These are phyloP conservation scores for Helogale parvula DNA, from an alignment of 2,113 vertebrate species.

Conservation along the genomic window DNA sequence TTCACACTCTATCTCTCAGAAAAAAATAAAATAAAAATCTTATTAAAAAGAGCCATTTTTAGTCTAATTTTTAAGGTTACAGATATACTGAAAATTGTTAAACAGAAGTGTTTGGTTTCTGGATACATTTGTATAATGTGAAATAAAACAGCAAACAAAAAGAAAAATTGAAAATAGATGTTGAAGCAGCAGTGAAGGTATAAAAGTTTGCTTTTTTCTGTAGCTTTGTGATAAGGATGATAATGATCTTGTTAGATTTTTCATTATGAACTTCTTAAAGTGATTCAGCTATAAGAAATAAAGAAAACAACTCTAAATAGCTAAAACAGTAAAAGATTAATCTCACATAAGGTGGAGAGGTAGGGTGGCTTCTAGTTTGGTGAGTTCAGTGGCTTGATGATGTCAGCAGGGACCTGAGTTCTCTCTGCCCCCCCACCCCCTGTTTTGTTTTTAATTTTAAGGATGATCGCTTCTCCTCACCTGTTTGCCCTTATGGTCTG, in stretches of 20 bases:
- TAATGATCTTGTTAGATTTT: neutral
- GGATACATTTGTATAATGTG: slow-evolving; percentile 20
- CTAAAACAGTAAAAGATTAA: neutral
- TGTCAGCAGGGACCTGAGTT: neutral
- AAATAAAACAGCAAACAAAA: slow-evolving; percentile 34
- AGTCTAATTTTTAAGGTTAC: slow-evolving; percentile 45
- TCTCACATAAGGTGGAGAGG: neutral
- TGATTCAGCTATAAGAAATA: slow-evolving; percentile 9
- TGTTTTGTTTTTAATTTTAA: neutral
- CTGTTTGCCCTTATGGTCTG: neutral
- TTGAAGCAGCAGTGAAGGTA: neutral
- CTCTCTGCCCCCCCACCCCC: neutral
- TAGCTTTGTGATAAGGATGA: slow-evolving; percentile 15
- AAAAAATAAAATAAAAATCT: too few relatives aligned
- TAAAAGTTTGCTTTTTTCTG: neutral
- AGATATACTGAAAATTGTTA: neutral
- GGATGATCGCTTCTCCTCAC: neutral
- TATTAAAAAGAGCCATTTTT: neutral
- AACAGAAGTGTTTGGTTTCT: slow-evolving; percentile 47
- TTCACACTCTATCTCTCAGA: too few relatives aligned
- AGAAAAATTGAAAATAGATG: slow-evolving; percentile 29
- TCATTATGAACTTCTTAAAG: neutral
- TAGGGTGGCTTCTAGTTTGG: neutral
- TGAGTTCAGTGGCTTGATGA: neutral
- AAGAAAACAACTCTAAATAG: neutral